A percentile compares a stretch with the other conserved stretches of the same genome.
Conservation (phyloP, 2,113 vertebrate species). For the Vicugna pacos region DNA sequence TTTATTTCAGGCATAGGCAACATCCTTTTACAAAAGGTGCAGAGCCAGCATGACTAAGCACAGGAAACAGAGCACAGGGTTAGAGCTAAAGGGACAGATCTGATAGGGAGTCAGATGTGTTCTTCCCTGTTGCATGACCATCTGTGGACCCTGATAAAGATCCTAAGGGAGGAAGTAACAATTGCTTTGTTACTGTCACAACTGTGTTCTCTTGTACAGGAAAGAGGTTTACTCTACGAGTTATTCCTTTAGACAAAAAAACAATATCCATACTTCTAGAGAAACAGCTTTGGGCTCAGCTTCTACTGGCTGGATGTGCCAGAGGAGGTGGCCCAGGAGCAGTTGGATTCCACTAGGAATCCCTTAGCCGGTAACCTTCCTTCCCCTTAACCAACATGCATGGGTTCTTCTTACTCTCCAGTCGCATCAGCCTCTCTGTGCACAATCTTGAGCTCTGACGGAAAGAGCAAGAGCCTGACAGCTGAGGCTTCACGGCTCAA, state of each 20-base stretch:
- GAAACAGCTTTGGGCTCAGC: not conserved
- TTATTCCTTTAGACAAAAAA: slow-evolving; percentile 50
- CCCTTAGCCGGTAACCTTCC: not conserved
- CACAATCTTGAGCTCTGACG: accelerated
- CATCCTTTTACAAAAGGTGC: too few species aligned
- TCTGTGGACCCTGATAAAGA: not conserved
- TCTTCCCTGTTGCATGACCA: too few species aligned
- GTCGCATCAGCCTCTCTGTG: not conserved
- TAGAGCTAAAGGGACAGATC: too few species aligned
- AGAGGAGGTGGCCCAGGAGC: not conserved
- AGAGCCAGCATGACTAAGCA: too few species aligned
- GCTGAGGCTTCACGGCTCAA: not conserved
- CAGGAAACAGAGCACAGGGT: too few species aligned
- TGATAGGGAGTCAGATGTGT: too few species aligned
- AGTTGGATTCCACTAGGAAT: not conserved
- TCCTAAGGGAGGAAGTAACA: not conserved
- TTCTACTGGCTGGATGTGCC: not conserved
- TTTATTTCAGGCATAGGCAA: too few species aligned
- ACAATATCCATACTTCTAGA: not conserved
- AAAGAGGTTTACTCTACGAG: slow-evolving; percentile 44
- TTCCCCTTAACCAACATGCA: not conserved
- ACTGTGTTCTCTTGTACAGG: not conserved
- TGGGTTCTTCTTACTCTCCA: not conserved
- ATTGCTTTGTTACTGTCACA: not conserved
- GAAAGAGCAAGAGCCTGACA: not conserved